Evolutionary conservation across 2,888 invertebrate genomes (phyloP).

Genomic region (Biston betularia): DNA sequence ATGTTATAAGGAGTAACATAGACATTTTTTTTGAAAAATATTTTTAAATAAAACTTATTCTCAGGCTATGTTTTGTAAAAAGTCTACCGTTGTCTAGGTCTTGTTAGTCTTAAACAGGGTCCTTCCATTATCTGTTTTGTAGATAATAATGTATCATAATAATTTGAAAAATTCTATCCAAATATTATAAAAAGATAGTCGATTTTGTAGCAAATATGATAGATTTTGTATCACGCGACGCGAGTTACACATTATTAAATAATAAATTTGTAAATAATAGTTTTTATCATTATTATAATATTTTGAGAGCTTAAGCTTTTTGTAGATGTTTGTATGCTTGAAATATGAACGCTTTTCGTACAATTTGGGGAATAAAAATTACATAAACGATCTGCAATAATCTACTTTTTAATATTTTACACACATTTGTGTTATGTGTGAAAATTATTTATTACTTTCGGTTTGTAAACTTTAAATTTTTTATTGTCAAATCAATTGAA

Average conservation of each 20-base stretch:
- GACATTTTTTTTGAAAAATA: too few species aligned
- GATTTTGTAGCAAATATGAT: constrained; percentile 51
- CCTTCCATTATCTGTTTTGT: constrained; percentile 74
- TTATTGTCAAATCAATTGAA: constrained; percentile 3
- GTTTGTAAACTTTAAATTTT: too few species aligned
- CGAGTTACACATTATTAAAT: constrained; percentile 47
- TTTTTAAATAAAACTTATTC: not conserved
- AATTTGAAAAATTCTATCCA: constrained; percentile 72
- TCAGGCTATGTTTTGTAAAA: constrained; percentile 14
- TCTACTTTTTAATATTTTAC: not conserved
- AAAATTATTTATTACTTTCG: not conserved
- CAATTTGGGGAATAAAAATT: constrained; percentile 33
- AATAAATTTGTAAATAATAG: constrained; percentile 36
- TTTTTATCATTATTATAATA: constrained; percentile 46
- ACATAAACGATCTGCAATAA: constrained; percentile 19
- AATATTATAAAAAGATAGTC: constrained; percentile 73
- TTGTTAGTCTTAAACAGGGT: constrained; percentile 75
- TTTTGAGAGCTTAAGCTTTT: constrained; percentile 45
- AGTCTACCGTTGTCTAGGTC: constrained; percentile 56
- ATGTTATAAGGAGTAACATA: too few species aligned
- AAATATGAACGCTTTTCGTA: constrained; percentile 35
- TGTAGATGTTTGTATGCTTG: constrained; percentile 44
- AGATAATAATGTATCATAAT: constrained; percentile 59
- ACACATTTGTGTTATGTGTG: not conserved
- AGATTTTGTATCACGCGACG: constrained; percentile 55